Conservation (phyloP, 2,888 invertebrate species). For the Dugesia japonica region DNA sequence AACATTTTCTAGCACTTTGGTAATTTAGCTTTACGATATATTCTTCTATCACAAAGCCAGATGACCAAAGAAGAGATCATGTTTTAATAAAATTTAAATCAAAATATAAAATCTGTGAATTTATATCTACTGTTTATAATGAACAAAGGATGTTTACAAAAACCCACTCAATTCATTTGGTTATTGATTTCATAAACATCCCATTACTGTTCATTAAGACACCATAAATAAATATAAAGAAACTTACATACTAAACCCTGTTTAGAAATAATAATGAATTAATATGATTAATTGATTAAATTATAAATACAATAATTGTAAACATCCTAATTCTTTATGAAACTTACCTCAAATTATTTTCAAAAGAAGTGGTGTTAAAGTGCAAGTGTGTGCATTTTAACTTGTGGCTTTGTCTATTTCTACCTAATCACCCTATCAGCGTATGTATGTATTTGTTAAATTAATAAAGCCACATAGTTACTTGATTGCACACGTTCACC, state of each 20-base stretch:
- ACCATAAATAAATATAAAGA: neutral
- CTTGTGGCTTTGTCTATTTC: neutral
- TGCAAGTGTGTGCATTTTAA: neutral
- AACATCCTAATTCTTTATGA: slow-evolving; percentile 20
- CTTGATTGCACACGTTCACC: neutral
- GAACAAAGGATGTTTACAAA: slow-evolving; percentile 15
- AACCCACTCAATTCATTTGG: neutral
- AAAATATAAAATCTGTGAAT: neutral
- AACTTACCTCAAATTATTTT: slow-evolving; percentile 14
- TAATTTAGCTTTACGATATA: slow-evolving; percentile 6
- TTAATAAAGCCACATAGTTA: neutral
- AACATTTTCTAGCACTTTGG: slow-evolving; percentile 20
- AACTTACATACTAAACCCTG: neutral
- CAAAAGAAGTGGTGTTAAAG: neutral
- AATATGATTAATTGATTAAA: slow-evolving; percentile 12
- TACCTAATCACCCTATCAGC: neutral
- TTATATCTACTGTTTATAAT: slow-evolving; percentile 7
- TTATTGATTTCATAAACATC: slow-evolving; percentile 20
- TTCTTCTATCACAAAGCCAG: slow-evolving; percentile 10
- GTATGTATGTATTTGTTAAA: neutral
- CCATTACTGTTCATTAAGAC: neutral
- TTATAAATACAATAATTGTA: slow-evolving; percentile 3
- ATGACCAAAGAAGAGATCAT: slow-evolving; percentile 9
- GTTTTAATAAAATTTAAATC: neutral
- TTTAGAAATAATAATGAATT: neutral